Evolutionary conservation across 2,888 invertebrate genomes (phyloP).

Genomic region (Apamea crenata): DNA sequence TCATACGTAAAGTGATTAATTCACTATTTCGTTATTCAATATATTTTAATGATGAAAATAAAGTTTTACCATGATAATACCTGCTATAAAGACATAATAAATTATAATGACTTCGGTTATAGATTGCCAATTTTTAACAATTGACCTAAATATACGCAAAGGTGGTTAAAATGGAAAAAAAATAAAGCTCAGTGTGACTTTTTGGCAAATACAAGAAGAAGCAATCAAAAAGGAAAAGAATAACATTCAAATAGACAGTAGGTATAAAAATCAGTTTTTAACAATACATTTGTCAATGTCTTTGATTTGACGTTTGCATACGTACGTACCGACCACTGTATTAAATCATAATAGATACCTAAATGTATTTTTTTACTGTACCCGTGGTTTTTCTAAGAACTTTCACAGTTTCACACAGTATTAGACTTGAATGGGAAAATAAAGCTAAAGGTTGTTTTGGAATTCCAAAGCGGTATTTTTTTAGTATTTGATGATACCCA

Average conservation of each 20-base stretch:
- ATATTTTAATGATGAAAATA: background rate
- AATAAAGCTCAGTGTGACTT: background rate
- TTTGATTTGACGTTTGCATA: background rate
- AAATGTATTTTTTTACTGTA: background rate
- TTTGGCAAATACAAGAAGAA: background rate
- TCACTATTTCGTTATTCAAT: background rate
- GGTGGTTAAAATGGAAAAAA: background rate
- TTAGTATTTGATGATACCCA: background rate
- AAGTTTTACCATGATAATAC: conserved; percentile 3
- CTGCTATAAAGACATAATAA: background rate
- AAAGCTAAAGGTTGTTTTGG: conserved; percentile 10
- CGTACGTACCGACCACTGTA: background rate
- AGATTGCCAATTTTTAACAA: background rate
- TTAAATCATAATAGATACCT: background rate
- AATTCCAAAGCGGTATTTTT: conserved; percentile 5
- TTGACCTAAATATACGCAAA: background rate
- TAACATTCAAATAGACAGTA: background rate
- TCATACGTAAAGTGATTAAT: background rate
- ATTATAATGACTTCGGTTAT: background rate
- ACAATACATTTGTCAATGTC: background rate
- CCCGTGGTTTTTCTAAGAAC: conserved; percentile 8
- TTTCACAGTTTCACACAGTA: background rate
- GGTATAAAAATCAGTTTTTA: background rate
- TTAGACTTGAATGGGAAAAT: background rate
- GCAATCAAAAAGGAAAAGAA: background rate